These are phyloP conservation scores for Dyspetes luteomarginatus DNA, from an alignment of 2,888 invertebrate genomes.

Conservation along the genomic window DNA sequence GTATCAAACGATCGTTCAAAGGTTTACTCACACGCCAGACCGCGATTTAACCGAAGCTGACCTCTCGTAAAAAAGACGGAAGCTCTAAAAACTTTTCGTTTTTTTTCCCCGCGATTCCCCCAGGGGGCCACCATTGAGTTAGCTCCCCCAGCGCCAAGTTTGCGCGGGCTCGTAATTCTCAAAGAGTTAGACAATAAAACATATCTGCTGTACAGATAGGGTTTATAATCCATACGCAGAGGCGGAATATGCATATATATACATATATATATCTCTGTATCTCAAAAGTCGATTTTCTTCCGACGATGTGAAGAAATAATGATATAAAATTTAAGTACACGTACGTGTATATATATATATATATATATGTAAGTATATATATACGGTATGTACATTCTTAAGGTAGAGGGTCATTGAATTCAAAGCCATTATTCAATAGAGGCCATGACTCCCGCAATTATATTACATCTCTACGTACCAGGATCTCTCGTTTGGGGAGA, in stretches of 20 bases:
- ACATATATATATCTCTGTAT: neutral
- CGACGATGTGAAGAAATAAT: constrained; percentile 24
- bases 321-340: constrained; percentile 31
- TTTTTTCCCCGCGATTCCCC: neutral
- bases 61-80: constrained; percentile 59
- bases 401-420: constrained; percentile 36
- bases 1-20: constrained; percentile 3
- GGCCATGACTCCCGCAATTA: constrained; percentile 17
- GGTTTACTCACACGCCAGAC: neutral
- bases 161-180: constrained; percentile 56
- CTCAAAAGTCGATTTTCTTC: constrained; percentile 2
- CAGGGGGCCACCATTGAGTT: constrained; percentile 24
- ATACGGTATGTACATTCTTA: neutral
- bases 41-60: constrained; percentile 13
- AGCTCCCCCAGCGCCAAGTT: neutral
- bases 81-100: constrained; percentile 28
- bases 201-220: constrained; percentile 35
- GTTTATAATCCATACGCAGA: neutral
- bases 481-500: constrained; percentile 40
- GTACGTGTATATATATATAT: neutral
- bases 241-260: constrained; percentile 31
- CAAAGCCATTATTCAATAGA: constrained; percentile 37
- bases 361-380: neutral
- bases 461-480: constrained; percentile 5
- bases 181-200: constrained; percentile 53